Percentiles rank a stretch among this genome's conserved stretches.
Evolutionary conservation across 2,888 invertebrate species (phyloP).

Genomic region (Acleris cristana): DNA sequence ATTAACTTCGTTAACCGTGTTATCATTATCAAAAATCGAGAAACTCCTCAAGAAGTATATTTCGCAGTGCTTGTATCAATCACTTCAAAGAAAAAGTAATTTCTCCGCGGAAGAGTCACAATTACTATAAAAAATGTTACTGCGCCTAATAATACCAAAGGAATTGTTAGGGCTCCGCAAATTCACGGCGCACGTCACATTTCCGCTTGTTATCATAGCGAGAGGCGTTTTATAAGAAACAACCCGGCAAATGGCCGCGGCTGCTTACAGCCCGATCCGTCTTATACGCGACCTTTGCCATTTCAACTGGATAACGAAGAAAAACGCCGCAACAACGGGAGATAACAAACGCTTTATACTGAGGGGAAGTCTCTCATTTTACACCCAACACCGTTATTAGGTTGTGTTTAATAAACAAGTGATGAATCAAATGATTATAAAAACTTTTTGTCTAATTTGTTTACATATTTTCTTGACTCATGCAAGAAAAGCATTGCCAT

Average conservation of each 20-base stretch:
- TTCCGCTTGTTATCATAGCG: conserved; percentile 45
- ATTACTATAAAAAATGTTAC: not conserved
- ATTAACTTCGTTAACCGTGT: too few relatives aligned
- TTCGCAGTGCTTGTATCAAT: too few relatives aligned
- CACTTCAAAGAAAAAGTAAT: too few relatives aligned
- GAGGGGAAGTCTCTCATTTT: conserved; percentile 14
- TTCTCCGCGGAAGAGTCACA: not conserved
- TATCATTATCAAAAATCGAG: too few relatives aligned
- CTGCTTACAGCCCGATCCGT: conserved; percentile 44
- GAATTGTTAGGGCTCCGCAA: conserved; percentile 11
- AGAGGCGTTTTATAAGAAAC: conserved; percentile 39
- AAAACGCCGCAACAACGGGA: conserved; percentile 38
- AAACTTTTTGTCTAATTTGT: too few relatives aligned
- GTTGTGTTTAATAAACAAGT: conserved; percentile 5
- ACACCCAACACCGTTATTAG: conserved; percentile 13
- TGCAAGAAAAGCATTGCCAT: too few relatives aligned
- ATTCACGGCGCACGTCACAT: conserved; percentile 32
- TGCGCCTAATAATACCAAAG: conserved; percentile 14
- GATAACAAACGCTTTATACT: conserved; percentile 31
- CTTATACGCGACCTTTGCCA: conserved; percentile 49
- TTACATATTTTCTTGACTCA: too few relatives aligned
- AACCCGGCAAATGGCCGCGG: conserved; percentile 40
- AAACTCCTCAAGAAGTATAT: too few relatives aligned
- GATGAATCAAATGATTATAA: too few relatives aligned
- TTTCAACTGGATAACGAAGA: conserved; percentile 43